These are phyloP conservation scores for Bradypodion pumilum DNA, from an alignment of 2,797 vertebrate species.

Conservation along the genomic window DNA sequence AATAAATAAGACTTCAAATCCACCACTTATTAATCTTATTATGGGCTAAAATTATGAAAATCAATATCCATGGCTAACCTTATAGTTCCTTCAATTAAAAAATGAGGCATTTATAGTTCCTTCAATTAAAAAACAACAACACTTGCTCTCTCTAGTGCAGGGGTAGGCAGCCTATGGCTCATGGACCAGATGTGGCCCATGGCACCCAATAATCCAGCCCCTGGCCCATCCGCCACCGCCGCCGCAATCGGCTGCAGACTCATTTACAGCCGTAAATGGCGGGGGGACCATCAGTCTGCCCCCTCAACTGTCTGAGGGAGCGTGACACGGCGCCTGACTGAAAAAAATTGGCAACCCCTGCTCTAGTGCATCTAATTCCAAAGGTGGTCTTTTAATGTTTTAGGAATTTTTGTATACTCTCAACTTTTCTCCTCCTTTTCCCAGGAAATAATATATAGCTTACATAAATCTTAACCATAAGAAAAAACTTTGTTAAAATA, in stretches of 20 bases:
- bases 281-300: too few species aligned
- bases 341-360: too few species aligned
- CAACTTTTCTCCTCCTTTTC: background rate
- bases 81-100: background rate
- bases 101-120: background rate
- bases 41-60: background rate
- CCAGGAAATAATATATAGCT: background rate
- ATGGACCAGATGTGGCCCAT: too few species aligned
- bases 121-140: background rate
- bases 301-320: too few species aligned
- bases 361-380: background rate
- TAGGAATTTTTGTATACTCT: background rate
- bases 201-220: too few species aligned
- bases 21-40: background rate
- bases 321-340: too few species aligned
- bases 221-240: too few species aligned
- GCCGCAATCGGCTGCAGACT: too few species aligned
- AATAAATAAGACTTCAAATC: background rate
- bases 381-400: background rate
- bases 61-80: background rate
- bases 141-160: too few species aligned
- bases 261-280: too few species aligned
- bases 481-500: background rate
- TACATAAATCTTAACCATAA: background rate
- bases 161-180: too few species aligned